Percentiles rank a stretch among this genome's conserved stretches.
phyloP scores from a whole-genome alignment of 2,797 vertebrate genomes.

The Chaunax sp. region DNA sequence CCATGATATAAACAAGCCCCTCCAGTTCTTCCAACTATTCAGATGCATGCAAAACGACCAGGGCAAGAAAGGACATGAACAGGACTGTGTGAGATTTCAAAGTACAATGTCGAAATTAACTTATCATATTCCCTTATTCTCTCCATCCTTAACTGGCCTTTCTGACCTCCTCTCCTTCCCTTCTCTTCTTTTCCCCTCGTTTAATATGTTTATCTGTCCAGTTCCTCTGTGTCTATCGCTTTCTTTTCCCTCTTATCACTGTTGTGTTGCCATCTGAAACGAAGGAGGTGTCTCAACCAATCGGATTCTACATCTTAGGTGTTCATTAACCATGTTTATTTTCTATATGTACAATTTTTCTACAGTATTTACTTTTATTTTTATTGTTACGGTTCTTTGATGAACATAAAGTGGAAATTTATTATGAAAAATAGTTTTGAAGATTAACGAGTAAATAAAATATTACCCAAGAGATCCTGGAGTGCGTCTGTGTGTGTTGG shows the following conservation, averaged over 20 bases:
- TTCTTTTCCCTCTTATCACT: conserved; percentile 64
- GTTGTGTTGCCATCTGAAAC: conserved; percentile 75
- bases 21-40: conserved; percentile 77
- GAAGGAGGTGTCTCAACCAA: conserved; percentile 74
- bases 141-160: conserved; percentile 61
- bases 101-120: conserved; percentile 66
- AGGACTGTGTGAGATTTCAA: conserved; percentile 64
- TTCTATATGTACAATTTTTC: conserved; percentile 90
- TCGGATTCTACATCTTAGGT: conserved; percentile 80
- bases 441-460: conserved; percentile 90
- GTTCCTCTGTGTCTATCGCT: conserved; percentile 40
- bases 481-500: conserved; percentile 51
- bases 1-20: conserved; percentile 66
- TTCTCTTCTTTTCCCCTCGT: conserved; percentile 42
- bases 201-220: conserved; percentile 40
- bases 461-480: conserved; percentile 84
- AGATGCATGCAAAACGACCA: conserved; percentile 77
- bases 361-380: conserved; percentile 90
- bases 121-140: conserved; percentile 61
- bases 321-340: conserved; percentile 87
- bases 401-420: conserved; percentile 90
- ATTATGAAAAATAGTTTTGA: conserved; percentile 92
- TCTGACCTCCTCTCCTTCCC: conserved; percentile 51
- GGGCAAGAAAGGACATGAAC: conserved; percentile 44
- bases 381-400: conserved; percentile 91